Conservation (phyloP, 2,797 vertebrate species). For the Artibeus lituratus region DNA sequence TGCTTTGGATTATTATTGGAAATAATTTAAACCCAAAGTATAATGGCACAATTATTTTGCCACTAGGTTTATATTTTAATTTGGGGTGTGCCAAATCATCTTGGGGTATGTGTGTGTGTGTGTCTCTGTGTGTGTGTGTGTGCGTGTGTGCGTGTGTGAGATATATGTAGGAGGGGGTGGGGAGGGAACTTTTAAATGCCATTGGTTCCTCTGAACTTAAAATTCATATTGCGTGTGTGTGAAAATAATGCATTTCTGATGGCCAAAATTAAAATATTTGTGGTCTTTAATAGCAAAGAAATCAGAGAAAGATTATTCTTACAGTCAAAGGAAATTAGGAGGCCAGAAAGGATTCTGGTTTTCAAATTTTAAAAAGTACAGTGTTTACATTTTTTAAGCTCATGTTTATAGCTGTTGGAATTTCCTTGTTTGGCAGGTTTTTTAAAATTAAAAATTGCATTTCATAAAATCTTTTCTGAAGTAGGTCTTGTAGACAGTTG, state of each 20-base stretch:
- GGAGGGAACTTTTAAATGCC: not conserved
- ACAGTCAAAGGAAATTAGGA: not conserved
- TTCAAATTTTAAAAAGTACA: not conserved
- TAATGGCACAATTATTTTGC: not conserved
- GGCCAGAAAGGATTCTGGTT: not conserved
- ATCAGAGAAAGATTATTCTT: not conserved
- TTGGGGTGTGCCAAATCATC: not conserved
- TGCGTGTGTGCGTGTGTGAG: not conserved
- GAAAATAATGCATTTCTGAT: not conserved
- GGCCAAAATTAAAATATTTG: not conserved
- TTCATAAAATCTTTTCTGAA: not conserved
- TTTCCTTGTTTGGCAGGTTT: not conserved
- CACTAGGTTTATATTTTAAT: not conserved
- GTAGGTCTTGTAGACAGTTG: not conserved
- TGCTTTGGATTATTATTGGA: not conserved
- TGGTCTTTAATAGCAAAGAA: not conserved
- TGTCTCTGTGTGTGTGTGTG: too few species aligned
- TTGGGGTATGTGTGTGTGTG: not conserved
- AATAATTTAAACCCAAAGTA: not conserved
- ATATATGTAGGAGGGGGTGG: not conserved
- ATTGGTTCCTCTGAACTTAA: not conserved
- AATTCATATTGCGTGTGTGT: not conserved
- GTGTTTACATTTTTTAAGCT: not conserved
- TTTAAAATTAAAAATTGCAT: not conserved
- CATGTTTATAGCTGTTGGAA: not conserved